Conservation (phyloP, 1,140 invertebrate species). For the Octopus bimaculoides region DNA sequence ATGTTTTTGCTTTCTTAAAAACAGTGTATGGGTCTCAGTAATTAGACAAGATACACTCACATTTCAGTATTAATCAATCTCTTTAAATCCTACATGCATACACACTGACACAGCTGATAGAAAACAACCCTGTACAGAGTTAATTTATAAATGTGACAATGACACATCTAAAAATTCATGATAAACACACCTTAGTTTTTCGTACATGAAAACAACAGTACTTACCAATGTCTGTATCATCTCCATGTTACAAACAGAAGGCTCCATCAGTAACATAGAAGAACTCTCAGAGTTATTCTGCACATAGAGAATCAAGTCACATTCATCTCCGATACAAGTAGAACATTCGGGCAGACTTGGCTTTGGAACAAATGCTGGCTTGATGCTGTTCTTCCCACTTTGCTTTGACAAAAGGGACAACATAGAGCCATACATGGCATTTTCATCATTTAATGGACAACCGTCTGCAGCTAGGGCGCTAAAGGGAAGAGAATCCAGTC, state of each 20-base stretch:
- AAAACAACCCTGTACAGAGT: too few relatives aligned
- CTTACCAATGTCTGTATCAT: background rate
- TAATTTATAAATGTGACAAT: too few relatives aligned
- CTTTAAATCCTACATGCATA: too few relatives aligned
- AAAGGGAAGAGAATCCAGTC: too few relatives aligned
- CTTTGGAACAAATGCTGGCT: background rate
- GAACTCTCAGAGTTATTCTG: background rate
- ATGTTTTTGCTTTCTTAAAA: too few relatives aligned
- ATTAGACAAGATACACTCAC: too few relatives aligned
- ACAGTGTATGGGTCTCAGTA: too few relatives aligned
- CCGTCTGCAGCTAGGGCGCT: background rate
- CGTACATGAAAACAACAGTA: background rate
- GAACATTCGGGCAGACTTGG: slow-evolving; percentile 2
- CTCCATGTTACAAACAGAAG: background rate
- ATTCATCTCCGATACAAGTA: background rate
- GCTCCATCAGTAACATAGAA: background rate
- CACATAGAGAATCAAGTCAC: background rate
- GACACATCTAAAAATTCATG: too few relatives aligned
- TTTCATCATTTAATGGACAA: background rate
- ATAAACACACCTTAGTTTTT: too few relatives aligned
- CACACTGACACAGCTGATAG: too few relatives aligned
- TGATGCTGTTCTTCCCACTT: background rate
- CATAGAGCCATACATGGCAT: background rate
- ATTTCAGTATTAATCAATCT: too few relatives aligned
- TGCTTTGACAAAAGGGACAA: background rate